These are phyloP conservation scores for Sphaeridia pumilis DNA, from an alignment of 2,888 invertebrate genomes.

Conservation along the genomic window DNA sequence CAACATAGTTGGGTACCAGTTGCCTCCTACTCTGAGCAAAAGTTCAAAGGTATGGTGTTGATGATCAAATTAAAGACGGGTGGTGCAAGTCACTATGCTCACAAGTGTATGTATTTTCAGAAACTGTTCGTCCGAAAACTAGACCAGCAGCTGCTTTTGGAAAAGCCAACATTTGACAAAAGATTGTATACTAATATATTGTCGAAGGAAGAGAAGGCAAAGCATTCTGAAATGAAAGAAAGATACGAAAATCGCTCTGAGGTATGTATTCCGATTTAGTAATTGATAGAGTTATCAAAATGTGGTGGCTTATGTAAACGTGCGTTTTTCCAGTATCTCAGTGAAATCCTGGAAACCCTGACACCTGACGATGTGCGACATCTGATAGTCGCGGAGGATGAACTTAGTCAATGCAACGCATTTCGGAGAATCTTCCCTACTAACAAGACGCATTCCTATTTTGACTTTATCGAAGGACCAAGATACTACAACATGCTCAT, in stretches of 20 bases:
- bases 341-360: slow-evolving; percentile 65
- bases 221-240: slow-evolving; percentile 51
- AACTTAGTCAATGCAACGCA: slow-evolving; percentile 57
- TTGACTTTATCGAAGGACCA: slow-evolving; percentile 66
- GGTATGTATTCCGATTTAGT: no score
- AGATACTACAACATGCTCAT: slow-evolving; percentile 87
- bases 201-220: slow-evolving; percentile 56
- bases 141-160: slow-evolving; percentile 34
- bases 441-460: slow-evolving; percentile 58
- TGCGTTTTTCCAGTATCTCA: slow-evolving; percentile 55
- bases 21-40: slow-evolving; percentile 46
- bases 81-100: background rate
- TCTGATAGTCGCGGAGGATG: slow-evolving; percentile 76
- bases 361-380: slow-evolving; percentile 83
- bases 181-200: slow-evolving; percentile 57
- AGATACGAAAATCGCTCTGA: slow-evolving; percentile 45
- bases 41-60: slow-evolving; percentile 23
- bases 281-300: no score
- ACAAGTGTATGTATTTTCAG: slow-evolving; percentile 24
- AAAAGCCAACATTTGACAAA: slow-evolving; percentile 52
- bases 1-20: slow-evolving; percentile 83
- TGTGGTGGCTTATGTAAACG: no score
- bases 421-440: slow-evolving; percentile 68
- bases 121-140: slow-evolving; percentile 40
- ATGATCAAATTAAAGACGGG: background rate